Conservation (phyloP, 92 coral and sea anemone species). For the Pocillopora grandis region DNA sequence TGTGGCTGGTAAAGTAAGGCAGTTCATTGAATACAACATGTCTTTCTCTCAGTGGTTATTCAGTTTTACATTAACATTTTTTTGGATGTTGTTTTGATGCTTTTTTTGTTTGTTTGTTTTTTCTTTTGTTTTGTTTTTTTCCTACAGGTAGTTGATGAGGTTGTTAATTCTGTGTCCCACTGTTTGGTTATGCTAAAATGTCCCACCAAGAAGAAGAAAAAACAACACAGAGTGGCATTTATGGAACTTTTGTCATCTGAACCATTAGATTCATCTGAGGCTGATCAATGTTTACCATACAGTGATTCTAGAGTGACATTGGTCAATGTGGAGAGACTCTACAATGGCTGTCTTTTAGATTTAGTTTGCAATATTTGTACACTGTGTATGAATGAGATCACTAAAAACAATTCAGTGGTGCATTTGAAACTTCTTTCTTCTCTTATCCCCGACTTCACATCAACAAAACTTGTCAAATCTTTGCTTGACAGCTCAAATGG, state of each 20-base stretch:
- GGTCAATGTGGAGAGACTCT: conserved; percentile 52
- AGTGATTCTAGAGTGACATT: not conserved
- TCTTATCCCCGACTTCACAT: conserved; percentile 69
- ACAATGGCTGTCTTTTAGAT: conserved; percentile 68
- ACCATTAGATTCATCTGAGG: not conserved
- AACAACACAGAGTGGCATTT: conserved; percentile 66
- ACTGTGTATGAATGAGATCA: conserved; percentile 51
- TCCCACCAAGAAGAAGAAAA: conserved; percentile 52
- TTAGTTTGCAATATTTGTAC: conserved; percentile 56
- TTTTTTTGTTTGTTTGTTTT: no score
- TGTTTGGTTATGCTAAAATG: conserved; percentile 63
- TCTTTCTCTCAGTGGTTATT: no score
- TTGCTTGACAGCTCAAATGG: conserved; percentile 35
- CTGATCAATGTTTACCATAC: not conserved
- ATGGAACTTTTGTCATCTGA: conserved; percentile 15
- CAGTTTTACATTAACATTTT: no score
- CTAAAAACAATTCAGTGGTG: conserved; percentile 37
- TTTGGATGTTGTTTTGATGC: no score
- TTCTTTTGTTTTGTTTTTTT: not conserved
- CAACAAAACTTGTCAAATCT: conserved; percentile 53
- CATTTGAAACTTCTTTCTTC: conserved; percentile 67
- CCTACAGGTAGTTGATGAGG: conserved; percentile 36
- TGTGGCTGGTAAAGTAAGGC: no score
- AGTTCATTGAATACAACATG: no score
- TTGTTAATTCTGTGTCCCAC: conserved; percentile 49